phyloP scores from a whole-genome alignment of 2,113 vertebrate genomes.

The Indicator maculatus region DNA sequence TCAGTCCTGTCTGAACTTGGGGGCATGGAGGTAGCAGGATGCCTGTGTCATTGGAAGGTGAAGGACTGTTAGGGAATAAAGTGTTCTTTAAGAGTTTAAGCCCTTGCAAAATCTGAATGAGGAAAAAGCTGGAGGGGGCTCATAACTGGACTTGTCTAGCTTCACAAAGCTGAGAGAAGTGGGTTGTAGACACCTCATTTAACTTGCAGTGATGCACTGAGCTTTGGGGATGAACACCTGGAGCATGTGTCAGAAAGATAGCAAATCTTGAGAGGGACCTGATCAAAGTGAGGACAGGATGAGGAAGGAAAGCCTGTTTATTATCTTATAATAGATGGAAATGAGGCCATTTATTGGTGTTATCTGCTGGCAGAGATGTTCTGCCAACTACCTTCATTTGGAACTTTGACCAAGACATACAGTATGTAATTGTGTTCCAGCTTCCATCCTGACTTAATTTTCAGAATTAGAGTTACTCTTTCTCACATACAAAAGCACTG shows the following conservation, averaged over 20 bases:
- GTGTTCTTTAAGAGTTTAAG: background rate
- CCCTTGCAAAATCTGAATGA: background rate
- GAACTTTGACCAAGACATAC: background rate
- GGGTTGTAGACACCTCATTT: background rate
- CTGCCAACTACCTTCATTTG: slow-evolving; percentile 17
- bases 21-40: background rate
- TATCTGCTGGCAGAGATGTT: background rate
- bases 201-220: background rate
- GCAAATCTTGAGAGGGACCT: background rate
- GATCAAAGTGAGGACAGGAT: background rate
- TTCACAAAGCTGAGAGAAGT: background rate
- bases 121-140: background rate
- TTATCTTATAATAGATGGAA: slow-evolving; percentile 30
- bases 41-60: background rate
- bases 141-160: background rate
- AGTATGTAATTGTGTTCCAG: background rate
- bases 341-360: slow-evolving; percentile 31
- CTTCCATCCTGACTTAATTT: slow-evolving; percentile 12
- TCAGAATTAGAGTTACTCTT: slow-evolving; percentile 9
- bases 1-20: background rate
- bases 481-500: background rate
- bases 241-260: slow-evolving; percentile 3
- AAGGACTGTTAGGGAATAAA: background rate
- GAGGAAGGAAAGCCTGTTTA: background rate
- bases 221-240: slow-evolving; percentile 24